phyloP scores from a whole-genome alignment of 2,797 vertebrate genomes.

The Dipus sagitta region DNA sequence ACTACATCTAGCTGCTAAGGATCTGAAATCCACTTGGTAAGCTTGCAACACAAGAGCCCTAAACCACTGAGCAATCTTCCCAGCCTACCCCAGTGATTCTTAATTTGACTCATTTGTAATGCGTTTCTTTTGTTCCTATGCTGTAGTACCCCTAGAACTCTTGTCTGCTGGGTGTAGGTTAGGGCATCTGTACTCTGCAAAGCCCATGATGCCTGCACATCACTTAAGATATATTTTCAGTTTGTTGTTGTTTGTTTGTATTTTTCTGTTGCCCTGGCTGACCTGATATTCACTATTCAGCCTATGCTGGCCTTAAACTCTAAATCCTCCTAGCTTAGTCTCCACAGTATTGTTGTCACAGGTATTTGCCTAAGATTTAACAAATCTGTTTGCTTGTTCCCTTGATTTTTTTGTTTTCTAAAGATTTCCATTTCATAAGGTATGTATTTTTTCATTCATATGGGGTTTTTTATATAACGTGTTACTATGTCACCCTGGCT shows the following conservation, averaged over 20 bases:
- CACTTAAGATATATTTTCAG: not conserved
- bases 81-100: not conserved
- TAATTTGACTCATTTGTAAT: not conserved
- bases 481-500: not conserved
- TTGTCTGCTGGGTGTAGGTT: not conserved
- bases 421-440: conserved; percentile 37
- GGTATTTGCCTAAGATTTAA: not conserved
- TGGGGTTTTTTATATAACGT: no score
- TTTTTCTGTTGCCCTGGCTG: not conserved
- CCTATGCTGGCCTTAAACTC: not conserved
- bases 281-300: not conserved
- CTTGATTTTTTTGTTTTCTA: not conserved
- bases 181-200: not conserved
- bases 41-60: no score
- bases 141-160: not conserved
- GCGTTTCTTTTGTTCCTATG: not conserved
- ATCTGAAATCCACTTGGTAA: no score
- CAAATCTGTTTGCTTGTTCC: not conserved
- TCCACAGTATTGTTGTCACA: not conserved
- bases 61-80: no score
- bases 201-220: not conserved
- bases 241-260: not conserved
- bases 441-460: not conserved
- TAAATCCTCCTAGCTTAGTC: no score
- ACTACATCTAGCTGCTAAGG: no score